These are phyloP conservation scores for Chiloscyllium punctatum DNA, from an alignment of 2,797 vertebrate species.

Conservation along the genomic window DNA sequence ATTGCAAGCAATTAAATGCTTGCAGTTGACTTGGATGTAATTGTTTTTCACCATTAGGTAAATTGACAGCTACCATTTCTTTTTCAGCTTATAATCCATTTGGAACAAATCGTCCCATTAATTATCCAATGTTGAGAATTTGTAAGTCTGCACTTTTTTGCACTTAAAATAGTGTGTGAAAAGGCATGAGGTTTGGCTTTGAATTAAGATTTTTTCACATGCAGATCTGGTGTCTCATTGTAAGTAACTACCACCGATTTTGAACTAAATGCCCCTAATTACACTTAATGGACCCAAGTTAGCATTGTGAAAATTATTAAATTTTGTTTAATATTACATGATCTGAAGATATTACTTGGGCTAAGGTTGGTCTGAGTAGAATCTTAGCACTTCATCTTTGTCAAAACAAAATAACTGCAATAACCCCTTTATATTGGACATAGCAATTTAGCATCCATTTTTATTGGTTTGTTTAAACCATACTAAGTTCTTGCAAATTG, in stretches of 20 bases:
- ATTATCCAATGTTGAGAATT: constrained; percentile 34
- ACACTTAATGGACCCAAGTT: background rate
- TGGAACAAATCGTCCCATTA: constrained; percentile 24
- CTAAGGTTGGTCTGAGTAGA: background rate
- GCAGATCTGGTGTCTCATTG: background rate
- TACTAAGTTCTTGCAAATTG: background rate
- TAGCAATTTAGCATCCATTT: background rate
- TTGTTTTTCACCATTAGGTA: background rate
- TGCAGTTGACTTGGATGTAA: no score
- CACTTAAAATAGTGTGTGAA: constrained; percentile 14
- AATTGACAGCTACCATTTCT: constrained; percentile 35
- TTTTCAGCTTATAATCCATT: constrained; percentile 35
- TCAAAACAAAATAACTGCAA: background rate
- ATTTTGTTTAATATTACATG: background rate
- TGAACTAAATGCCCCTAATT: background rate
- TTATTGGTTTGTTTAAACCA: background rate
- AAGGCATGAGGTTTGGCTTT: constrained; percentile 21
- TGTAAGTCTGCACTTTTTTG: constrained; percentile 34
- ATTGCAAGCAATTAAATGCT: background rate
- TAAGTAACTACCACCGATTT: background rate
- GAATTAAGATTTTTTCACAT: background rate
- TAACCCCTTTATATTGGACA: background rate
- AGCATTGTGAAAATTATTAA: background rate
- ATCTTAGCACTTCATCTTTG: background rate
- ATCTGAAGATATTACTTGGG: background rate